Evolutionary conservation across 2,888 invertebrate genomes (phyloP).

Genomic region (Drosophila gaucha): DNA sequence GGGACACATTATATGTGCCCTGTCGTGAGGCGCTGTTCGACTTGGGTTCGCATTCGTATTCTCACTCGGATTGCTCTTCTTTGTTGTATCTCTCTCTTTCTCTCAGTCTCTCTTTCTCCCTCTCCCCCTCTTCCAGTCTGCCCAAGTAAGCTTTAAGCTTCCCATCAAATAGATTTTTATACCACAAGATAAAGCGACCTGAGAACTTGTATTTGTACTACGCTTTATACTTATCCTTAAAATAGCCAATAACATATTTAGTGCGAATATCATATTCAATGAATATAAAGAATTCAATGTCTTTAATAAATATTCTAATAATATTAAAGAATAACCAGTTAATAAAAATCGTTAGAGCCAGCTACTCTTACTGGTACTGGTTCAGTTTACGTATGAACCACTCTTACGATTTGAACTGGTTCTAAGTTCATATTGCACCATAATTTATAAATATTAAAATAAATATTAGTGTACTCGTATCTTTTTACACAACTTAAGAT

Average conservation of each 20-base stretch:
- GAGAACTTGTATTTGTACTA: conserved; percentile 21
- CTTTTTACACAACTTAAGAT: no score
- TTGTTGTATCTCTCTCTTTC: conserved; percentile 40
- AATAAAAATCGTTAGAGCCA: no score
- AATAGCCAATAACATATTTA: conserved; percentile 53
- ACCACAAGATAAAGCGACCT: conserved; percentile 47
- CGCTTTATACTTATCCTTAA: conserved; percentile 8
- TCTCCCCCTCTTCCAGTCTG: conserved; percentile 12
- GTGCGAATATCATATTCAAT: no score
- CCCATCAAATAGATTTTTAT: conserved; percentile 62
- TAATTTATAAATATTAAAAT: no score
- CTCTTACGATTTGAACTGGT: no score
- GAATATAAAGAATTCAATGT: no score
- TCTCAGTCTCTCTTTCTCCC: conserved; percentile 2
- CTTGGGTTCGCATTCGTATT: conserved; percentile 36
- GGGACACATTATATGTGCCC: conserved; percentile 81
- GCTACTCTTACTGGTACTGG: no score
- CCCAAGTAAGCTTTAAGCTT: conserved; percentile 59
- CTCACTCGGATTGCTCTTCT: conserved; percentile 38
- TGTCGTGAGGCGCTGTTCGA: conserved; percentile 42
- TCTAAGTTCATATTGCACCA: no score
- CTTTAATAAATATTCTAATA: no score
- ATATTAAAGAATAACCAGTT: no score
- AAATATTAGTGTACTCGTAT: no score
- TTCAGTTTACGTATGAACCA: no score